phyloP scores from a whole-genome alignment of 2,888 invertebrate species.

The Lasioglossum calceatum region DNA sequence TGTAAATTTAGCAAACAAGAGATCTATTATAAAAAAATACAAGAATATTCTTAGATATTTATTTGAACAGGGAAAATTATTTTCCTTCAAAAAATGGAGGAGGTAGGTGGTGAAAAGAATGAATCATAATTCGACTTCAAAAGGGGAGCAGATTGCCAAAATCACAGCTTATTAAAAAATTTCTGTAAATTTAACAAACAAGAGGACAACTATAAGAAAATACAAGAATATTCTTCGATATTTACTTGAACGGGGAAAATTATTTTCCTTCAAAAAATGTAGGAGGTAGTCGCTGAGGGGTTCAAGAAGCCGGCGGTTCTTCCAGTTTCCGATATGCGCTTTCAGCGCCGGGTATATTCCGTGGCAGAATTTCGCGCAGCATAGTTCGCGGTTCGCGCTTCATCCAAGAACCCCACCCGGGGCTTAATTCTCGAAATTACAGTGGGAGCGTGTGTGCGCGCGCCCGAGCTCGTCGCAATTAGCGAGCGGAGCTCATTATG shows the following conservation, averaged over 20 bases:
- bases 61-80: neutral
- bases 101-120: neutral
- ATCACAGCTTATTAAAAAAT: too few relatives aligned
- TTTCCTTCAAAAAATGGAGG: neutral
- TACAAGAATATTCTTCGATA: neutral
- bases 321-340: neutral
- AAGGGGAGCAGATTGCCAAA: too few relatives aligned
- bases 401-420: conserved; percentile 20
- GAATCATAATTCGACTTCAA: too few relatives aligned
- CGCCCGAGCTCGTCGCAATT: conserved; percentile 71
- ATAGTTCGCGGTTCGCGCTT: neutral
- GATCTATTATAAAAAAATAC: neutral
- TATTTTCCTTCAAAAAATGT: neutral
- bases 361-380: neutral
- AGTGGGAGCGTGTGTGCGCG: conserved; percentile 1
- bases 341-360: neutral
- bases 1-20: neutral
- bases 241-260: neutral
- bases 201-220: neutral
- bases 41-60: neutral
- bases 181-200: neutral
- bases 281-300: neutral
- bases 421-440: conserved; percentile 29
- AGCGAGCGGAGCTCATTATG: conserved; percentile 78
- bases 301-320: neutral